phyloP scores from a whole-genome alignment of 2,113 vertebrate genomes.

The Bolborhynchus lineola region DNA sequence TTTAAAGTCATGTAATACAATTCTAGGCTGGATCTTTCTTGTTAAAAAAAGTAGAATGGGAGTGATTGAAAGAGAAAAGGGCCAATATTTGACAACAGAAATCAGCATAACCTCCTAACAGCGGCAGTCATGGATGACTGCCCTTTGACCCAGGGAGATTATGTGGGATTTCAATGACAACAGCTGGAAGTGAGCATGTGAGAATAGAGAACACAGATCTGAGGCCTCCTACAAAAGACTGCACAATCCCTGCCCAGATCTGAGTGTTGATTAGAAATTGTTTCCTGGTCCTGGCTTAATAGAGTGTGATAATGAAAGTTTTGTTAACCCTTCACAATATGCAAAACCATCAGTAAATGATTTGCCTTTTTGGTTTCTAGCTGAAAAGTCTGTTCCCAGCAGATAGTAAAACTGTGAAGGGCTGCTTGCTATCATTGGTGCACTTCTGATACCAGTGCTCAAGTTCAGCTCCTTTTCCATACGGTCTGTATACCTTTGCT shows the following conservation, averaged over 20 bases:
- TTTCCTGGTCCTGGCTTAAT: constrained; percentile 81
- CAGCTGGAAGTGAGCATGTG: constrained; percentile 81
- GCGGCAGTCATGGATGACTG: constrained; percentile 84
- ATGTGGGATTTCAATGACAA: constrained; percentile 86
- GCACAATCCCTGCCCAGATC: constrained; percentile 79
- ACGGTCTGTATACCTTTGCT: neutral
- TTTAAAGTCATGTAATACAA: constrained; percentile 86
- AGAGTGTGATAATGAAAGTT: constrained; percentile 78
- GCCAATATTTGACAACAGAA: constrained; percentile 85
- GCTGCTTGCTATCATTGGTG: neutral
- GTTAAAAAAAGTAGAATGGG: constrained; percentile 76
- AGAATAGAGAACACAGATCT: constrained; percentile 81
- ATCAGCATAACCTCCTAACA: constrained; percentile 86
- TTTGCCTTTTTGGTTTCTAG: constrained; percentile 12
- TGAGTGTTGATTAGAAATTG: constrained; percentile 80
- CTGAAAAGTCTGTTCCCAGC: neutral
- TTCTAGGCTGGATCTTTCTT: constrained; percentile 79
- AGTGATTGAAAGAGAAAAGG: constrained; percentile 80
- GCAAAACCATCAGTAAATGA: constrained; percentile 30
- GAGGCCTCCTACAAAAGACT: constrained; percentile 77
- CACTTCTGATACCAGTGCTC: neutral
- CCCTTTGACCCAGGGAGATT: constrained; percentile 83
- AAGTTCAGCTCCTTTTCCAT: neutral
- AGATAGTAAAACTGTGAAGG: neutral
- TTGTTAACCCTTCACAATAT: constrained; percentile 68